Evolutionary conservation across 1,140 invertebrate genomes (phyloP), one percentile per base, ranked within the genome.

Genomic region (Papilio polyxenes): DNA sequence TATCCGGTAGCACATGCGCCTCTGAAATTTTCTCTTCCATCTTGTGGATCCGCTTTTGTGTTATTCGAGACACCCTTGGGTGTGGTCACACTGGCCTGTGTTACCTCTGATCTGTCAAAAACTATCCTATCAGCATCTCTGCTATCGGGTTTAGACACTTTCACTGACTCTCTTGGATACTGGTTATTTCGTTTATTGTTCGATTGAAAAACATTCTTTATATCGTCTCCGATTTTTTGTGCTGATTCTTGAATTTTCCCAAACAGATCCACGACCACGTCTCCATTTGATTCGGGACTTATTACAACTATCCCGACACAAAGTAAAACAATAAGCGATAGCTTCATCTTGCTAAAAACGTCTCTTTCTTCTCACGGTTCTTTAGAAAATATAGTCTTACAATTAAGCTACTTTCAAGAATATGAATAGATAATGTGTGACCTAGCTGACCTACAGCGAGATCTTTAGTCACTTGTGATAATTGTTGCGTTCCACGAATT

Each of bases 1-100:
- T 83, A 92, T 23, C 91, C 90, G 48, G 87, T 44, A 23, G 86
- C 75, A 81, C 92, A 93, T 44, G 84, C 88, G 48, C 85, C 91
- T 40, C 77, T 40, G 59, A 93, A 90, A 51, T 88, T 90, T 83
- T 89, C 90, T 83, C 85, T 87, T 53, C 89, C 89, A 40, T 87
- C 86, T 75, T 89, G 83, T 62, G 79, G 79, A 40, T 82, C 82
- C 59, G 2, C 53, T 53, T 80, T 83, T n/a, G 62, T 81, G 17
- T 56, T 75, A 51, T 69, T 53, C 56, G 17, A 11, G 8, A 48
- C 44, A 59, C 51, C 74, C 69, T 76, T 77, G 15, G 78, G 76
- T 62, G 81, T 83, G 23, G 62, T 82, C 48, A 79, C 10, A 48
- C 76, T 80, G 65, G 79, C 69, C 81, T 83, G 44, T 15, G 83